Evolutionary conservation across 1,140 invertebrate species (phyloP), one percentile per base, ranked within the genome.

Genomic region (Drepana arcuata): DNA sequence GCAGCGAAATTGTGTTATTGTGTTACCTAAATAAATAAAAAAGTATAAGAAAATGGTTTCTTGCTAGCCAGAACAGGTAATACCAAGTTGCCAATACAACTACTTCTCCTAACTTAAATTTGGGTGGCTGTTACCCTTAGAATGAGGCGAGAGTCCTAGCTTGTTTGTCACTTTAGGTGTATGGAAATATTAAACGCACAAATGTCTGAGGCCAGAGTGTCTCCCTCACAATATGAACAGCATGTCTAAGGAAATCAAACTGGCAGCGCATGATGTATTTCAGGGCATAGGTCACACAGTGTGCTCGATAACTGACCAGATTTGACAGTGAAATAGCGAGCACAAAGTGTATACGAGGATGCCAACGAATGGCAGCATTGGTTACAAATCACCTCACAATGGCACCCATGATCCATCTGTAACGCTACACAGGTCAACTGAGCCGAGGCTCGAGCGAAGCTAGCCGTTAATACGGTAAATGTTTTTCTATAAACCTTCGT

Each of bases 251-350:
- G 34, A 39, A 41, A 48, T 65, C 54, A 47, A 57, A 56, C 43
- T 54, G 46, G 42, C 47, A 50, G 34, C 38, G 47, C 44, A 54
- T 47, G 51, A 52, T 63, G 61, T 59, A 62, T 63, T 56, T 41
- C 35, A 26, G 68, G 60, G 32, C 67, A 63, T 16, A 58, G 70
- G 70, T 68, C 66, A 68, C 60, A 59, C 55, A 71, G 69, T 69
- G 69, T 56, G 54, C 49, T 61, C 60, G 69, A 77, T 77, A 73
- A 72, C 70, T 54, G 63, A 53, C 53, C 49, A 68, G 61, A 72
- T 72, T 72, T 74, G 70, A 78, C 70, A 78, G 67, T 74, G 67
- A 78, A 74, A 73, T 70, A 72, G 55, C 51, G 57, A 52, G 54
- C 53, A 28, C 27, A 27, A 34, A 35, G 23, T 26, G 50, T 56